These are phyloP conservation scores for Musca vetustissima DNA, from an alignment of 1,140 invertebrate species.

Conservation along the genomic window DNA sequence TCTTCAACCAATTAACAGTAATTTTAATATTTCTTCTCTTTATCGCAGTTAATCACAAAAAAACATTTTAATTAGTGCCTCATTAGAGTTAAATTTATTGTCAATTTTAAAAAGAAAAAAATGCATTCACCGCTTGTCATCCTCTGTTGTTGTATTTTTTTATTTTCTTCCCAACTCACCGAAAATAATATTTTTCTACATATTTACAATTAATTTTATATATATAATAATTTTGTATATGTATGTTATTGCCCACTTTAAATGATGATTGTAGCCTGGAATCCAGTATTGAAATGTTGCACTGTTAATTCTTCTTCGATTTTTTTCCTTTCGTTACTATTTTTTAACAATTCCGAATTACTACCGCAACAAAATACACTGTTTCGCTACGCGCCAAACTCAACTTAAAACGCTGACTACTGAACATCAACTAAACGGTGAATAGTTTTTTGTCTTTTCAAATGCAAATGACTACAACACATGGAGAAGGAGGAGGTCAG, in stretches of 20 bases:
- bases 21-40: too few species aligned
- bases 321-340: background rate
- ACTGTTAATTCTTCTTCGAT: background rate
- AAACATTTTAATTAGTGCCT: too few species aligned
- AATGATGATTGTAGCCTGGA: background rate
- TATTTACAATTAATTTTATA: slow-evolving; percentile 24
- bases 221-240: slow-evolving; percentile 17
- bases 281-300: background rate
- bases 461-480: background rate
- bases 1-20: too few species aligned
- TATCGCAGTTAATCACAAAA: too few species aligned
- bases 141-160: too few species aligned
- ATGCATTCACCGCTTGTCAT: too few species aligned
- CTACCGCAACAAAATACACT: too few species aligned
- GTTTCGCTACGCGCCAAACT: background rate
- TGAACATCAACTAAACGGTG: background rate
- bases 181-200: slow-evolving; percentile 23
- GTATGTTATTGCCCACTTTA: slow-evolving; percentile 15
- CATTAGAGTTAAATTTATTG: too few species aligned
- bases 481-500: too few species aligned
- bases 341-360: background rate
- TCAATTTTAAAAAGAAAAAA: too few species aligned
- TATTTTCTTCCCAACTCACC: background rate
- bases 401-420: slow-evolving; percentile 12
- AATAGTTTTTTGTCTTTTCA: slow-evolving; percentile 5